A percentile compares a stretch with the other conserved stretches of the same genome.
These are phyloP conservation scores for Melinopterus prodromus DNA, from an alignment of 2,888 invertebrate genomes.

Conservation along the genomic window DNA sequence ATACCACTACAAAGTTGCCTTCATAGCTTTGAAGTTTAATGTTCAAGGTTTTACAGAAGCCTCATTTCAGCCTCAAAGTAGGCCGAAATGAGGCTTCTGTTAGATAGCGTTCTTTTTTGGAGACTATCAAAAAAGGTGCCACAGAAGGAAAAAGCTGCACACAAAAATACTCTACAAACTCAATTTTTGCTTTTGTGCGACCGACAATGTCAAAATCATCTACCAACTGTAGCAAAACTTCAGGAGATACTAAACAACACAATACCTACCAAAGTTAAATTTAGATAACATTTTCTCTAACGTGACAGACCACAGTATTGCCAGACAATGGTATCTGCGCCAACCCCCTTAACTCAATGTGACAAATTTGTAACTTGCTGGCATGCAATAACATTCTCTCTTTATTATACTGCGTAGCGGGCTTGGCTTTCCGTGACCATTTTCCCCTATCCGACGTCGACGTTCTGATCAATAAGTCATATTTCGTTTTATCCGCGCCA, in stretches of 20 bases:
- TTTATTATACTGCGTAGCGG: not conserved
- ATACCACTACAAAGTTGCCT: too few relatives aligned
- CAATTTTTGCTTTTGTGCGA: not conserved
- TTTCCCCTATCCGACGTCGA: not conserved
- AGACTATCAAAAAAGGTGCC: too few relatives aligned
- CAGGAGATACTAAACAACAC: not conserved
- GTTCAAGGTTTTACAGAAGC: too few relatives aligned
- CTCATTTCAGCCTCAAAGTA: too few relatives aligned
- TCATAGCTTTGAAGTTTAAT: too few relatives aligned
- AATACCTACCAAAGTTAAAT: not conserved
- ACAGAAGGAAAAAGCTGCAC: too few relatives aligned
- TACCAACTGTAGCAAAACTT: not conserved
- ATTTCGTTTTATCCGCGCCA: not conserved
- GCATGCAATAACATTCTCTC: not conserved
- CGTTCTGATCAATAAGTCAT: not conserved
- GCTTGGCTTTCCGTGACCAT: not conserved
- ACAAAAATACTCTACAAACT: too few relatives aligned
- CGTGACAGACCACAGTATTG: not conserved
- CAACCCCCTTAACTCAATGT: not conserved
- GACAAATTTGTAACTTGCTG: not conserved
- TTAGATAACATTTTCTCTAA: not conserved
- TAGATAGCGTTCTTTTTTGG: too few relatives aligned
- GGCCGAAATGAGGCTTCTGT: too few relatives aligned
- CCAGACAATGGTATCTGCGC: not conserved
- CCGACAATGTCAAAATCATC: not conserved